Evolutionary conservation across 1,140 invertebrate species (phyloP).

Genomic region (Oscheius sp.): DNA sequence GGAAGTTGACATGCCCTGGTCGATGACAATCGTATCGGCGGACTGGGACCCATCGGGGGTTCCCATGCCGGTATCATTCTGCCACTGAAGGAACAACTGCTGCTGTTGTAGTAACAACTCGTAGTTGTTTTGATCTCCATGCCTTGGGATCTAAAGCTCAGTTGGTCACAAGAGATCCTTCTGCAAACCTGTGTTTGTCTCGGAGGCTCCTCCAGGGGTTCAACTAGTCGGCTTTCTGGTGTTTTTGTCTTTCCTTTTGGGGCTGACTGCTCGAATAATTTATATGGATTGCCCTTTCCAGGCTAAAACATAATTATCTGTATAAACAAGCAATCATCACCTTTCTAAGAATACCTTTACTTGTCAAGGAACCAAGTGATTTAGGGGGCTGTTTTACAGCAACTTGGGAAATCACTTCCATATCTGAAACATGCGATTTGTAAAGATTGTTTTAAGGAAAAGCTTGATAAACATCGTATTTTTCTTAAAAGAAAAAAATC

Average conservation of each 20-base stretch:
- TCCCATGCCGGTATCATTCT: background rate
- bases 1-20: background rate
- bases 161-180: background rate
- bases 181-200: background rate
- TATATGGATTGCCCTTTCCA: background rate
- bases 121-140: constrained; percentile 7
- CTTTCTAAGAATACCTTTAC: constrained; percentile 7
- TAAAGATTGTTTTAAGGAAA: background rate
- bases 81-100: constrained; percentile 10
- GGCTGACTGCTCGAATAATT: background rate
- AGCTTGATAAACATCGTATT: too few relatives aligned
- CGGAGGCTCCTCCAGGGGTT: background rate
- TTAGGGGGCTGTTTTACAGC: background rate
- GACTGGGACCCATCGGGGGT: background rate
- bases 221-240: background rate
- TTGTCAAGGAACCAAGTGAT: background rate
- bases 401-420: constrained; percentile 1
- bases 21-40: background rate
- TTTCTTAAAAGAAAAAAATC: too few relatives aligned
- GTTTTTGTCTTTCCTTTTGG: background rate
- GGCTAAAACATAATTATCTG: background rate
- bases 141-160: background rate
- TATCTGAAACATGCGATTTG: background rate
- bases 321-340: background rate
- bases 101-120: constrained; percentile 8